These are phyloP conservation scores for Donacobius atricapilla DNA, from an alignment of 2,113 vertebrate species.

Conservation along the genomic window DNA sequence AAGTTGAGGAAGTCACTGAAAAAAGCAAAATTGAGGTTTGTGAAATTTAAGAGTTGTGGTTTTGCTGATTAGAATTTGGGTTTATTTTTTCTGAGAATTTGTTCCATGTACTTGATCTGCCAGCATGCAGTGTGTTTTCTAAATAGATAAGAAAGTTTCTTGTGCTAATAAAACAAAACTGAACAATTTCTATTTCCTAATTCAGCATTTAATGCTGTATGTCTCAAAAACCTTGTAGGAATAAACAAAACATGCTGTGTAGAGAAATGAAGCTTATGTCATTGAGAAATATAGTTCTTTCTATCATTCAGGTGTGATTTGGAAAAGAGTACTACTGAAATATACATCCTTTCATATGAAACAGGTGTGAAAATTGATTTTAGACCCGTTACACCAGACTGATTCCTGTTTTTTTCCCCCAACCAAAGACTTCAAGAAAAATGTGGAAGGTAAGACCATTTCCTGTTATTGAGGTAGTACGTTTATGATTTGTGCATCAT, in stretches of 20 bases:
- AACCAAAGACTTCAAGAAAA: neutral
- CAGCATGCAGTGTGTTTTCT: neutral
- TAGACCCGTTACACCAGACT: neutral
- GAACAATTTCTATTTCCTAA: neutral
- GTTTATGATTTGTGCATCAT: neutral
- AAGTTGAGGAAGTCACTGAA: neutral
- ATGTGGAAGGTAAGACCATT: neutral
- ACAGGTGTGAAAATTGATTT: neutral
- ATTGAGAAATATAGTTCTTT: neutral
- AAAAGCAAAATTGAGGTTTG: neutral
- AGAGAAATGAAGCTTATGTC: neutral
- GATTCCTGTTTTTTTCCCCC: neutral
- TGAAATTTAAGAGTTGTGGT: neutral
- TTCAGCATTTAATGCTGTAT: neutral
- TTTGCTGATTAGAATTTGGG: neutral
- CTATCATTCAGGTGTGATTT: neutral
- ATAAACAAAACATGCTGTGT: neutral
- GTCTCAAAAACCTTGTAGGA: neutral
- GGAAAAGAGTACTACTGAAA: neutral
- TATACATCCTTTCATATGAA: neutral
- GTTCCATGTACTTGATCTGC: neutral
- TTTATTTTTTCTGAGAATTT: neutral
- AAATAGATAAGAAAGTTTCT: neutral
- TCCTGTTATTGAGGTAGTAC: neutral
- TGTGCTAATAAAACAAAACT: conserved; percentile 13